Evolutionary conservation across 2,888 invertebrate genomes (phyloP).

Genomic region (Drosophila borealis): DNA sequence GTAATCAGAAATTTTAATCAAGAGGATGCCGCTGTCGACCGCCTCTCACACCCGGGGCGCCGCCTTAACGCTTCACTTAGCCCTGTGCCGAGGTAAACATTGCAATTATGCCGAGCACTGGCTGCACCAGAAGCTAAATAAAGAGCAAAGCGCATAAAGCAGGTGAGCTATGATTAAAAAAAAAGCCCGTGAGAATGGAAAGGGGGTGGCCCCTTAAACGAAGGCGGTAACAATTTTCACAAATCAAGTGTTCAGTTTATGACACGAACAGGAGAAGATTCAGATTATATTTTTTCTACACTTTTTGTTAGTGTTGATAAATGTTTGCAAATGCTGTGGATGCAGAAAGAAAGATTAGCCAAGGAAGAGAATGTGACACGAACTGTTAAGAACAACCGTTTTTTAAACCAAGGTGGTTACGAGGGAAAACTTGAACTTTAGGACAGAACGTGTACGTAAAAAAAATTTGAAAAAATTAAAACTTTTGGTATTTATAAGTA

Average conservation of each 20-base stretch:
- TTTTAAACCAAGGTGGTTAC: neutral
- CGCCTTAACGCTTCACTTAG: slow-evolving; percentile 77
- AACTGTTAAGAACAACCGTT: slow-evolving; percentile 6
- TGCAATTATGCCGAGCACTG: slow-evolving; percentile 70
- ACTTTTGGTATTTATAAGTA: no score
- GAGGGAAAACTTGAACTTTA: no score
- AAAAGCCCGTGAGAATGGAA: slow-evolving; percentile 29
- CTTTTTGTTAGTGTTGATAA: slow-evolving; percentile 44
- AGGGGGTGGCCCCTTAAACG: slow-evolving; percentile 5
- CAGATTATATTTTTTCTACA: slow-evolving; percentile 13
- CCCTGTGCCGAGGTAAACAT: slow-evolving; percentile 70
- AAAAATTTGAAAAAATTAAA: no score
- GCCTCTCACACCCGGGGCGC: slow-evolving; percentile 14
- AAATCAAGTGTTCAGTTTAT: slow-evolving; percentile 73
- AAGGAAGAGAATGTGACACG: neutral
- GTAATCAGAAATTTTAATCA: slow-evolving; percentile 80
- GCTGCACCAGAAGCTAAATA: slow-evolving; percentile 52
- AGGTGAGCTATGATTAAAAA: slow-evolving; percentile 74
- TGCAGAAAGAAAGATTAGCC: slow-evolving; percentile 7
- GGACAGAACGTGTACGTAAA: no score
- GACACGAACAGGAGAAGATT: slow-evolving; percentile 39
- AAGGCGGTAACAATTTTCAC: slow-evolving; percentile 56
- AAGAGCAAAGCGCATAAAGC: slow-evolving; percentile 58
- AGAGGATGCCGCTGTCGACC: slow-evolving; percentile 50
- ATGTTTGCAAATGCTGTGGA: slow-evolving; percentile 46